Evolutionary conservation across 2,888 invertebrate genomes (phyloP).

Genomic region (Polia nebulosa): DNA sequence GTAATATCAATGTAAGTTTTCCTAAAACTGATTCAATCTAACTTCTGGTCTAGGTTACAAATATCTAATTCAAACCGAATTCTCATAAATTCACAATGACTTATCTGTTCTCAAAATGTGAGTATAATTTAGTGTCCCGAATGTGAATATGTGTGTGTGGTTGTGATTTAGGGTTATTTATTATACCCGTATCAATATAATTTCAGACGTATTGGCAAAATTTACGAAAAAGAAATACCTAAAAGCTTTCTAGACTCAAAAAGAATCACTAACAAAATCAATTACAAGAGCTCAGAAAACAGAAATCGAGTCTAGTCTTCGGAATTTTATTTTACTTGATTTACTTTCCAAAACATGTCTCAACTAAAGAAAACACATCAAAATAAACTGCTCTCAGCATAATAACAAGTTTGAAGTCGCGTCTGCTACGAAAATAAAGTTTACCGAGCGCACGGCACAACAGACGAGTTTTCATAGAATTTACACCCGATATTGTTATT

Average conservation of each 20-base stretch:
- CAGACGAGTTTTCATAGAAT: conserved; percentile 58
- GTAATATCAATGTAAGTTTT: background rate
- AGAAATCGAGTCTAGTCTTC: conserved; percentile 26
- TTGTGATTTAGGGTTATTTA: background rate
- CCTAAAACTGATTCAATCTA: rapidly evolving
- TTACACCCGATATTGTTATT: conserved; percentile 59
- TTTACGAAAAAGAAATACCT: background rate
- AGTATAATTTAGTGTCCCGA: conserved; percentile 5
- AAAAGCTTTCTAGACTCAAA: conserved; percentile 22
- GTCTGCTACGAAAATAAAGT: conserved; percentile 64
- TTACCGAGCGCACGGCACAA: conserved; percentile 40
- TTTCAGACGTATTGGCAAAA: background rate
- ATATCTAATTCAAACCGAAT: background rate
- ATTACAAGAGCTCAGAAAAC: conserved; percentile 18
- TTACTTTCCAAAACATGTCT: conserved; percentile 45
- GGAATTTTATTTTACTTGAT: conserved; percentile 32
- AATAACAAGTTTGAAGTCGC: conserved; percentile 59
- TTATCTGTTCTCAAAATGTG: background rate
- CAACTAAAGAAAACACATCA: conserved; percentile 60
- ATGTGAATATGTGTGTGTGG: too few species aligned
- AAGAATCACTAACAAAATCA: conserved; percentile 12
- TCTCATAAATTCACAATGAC: background rate
- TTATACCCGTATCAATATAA: background rate
- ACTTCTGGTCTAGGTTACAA: background rate
- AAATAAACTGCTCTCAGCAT: conserved; percentile 60